Evolutionary conservation across 2,797 vertebrate genomes (phyloP).

Genomic region (Diceros bicornis): DNA sequence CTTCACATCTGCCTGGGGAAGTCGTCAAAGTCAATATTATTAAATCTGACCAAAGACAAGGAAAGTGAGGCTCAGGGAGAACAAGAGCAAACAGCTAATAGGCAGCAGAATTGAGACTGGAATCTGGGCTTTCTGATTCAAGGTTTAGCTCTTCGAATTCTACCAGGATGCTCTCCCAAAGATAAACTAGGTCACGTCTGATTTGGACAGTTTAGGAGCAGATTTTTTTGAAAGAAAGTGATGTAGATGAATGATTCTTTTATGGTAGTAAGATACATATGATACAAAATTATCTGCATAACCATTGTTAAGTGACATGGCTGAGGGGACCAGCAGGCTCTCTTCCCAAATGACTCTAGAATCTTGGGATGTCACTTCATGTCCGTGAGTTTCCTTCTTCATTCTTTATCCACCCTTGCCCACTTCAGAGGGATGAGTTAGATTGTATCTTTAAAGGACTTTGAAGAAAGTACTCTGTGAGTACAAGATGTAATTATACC

Average conservation of each 20-base stretch:
- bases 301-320: not conserved
- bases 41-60: not conserved
- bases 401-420: not conserved
- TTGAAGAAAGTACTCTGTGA: conserved; percentile 2
- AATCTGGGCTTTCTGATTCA: not conserved
- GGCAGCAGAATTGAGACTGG: not conserved
- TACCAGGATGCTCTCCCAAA: not conserved
- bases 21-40: not conserved
- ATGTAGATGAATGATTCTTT: not conserved
- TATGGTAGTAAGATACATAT: not conserved
- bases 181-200: not conserved
- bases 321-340: not conserved
- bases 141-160: not conserved
- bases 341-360: not conserved
- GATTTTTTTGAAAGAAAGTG: not conserved
- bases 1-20: not conserved
- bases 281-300: not conserved
- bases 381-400: not conserved
- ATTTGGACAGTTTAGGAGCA: not conserved
- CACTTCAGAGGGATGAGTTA: not conserved
- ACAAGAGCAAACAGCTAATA: not conserved
- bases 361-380: not conserved
- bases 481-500: not conserved
- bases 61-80: not conserved
- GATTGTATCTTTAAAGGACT: conserved; percentile 10